Conservation (phyloP, 2,113 vertebrate species). For the Phoenicopterus ruber region DNA sequence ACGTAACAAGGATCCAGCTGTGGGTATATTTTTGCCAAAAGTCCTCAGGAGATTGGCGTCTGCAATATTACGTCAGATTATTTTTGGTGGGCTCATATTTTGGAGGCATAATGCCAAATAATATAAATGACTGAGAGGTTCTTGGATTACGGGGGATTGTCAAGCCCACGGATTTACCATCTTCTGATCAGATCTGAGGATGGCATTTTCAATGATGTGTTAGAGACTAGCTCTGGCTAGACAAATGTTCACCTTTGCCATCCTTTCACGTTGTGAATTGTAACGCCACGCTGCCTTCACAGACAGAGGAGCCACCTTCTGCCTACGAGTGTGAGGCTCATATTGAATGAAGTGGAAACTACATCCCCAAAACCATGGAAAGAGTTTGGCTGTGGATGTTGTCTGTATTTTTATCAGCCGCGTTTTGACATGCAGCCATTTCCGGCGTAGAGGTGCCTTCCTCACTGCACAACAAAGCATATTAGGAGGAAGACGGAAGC, state of each 20-base stretch:
- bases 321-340: neutral
- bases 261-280: neutral
- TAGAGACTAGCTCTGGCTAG: neutral
- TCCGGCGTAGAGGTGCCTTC: neutral
- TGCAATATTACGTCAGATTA: neutral
- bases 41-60: neutral
- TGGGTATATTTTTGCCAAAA: neutral
- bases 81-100: neutral
- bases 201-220: neutral
- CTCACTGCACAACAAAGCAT: neutral
- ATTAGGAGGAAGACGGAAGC: neutral
- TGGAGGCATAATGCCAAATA: neutral
- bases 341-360: neutral
- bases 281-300: neutral
- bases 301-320: neutral
- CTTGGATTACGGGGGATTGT: neutral
- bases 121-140: neutral
- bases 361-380: neutral
- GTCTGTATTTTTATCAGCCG: neutral
- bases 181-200: neutral
- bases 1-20: neutral
- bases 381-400: neutral
- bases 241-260: neutral
- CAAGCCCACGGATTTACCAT: neutral
- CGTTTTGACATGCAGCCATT: neutral